Percentiles rank a stretch among this genome's conserved stretches.
These are phyloP conservation scores for Cynaeus angustus DNA, from an alignment of 2,888 invertebrate genomes.

Conservation along the genomic window DNA sequence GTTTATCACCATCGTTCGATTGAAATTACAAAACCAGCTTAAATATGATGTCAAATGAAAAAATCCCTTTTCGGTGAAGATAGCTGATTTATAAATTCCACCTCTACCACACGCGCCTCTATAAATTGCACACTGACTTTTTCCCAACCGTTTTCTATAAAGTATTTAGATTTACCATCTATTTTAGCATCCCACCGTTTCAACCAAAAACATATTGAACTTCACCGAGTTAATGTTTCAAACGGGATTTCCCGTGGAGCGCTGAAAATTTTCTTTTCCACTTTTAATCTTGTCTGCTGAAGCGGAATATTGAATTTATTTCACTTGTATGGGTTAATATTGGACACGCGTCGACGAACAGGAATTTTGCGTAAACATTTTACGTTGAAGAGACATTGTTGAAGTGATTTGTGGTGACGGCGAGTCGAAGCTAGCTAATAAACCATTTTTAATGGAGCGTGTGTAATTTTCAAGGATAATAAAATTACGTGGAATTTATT, in stretches of 20 bases:
- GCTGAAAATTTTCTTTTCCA: slow-evolving; percentile 38
- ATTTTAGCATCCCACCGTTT: slow-evolving; percentile 11
- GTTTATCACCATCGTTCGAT: not conserved
- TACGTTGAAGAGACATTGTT: slow-evolving; percentile 18
- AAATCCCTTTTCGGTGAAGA: not conserved
- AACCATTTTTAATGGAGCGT: slow-evolving; percentile 18
- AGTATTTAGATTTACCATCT: slow-evolving; percentile 22
- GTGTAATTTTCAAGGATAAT: slow-evolving; percentile 17
- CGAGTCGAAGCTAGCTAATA: not conserved
- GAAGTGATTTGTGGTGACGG: slow-evolving; percentile 1
- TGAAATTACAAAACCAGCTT: not conserved
- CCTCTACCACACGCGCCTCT: not conserved
- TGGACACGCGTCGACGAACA: slow-evolving; percentile 16
- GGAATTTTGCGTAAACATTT: slow-evolving; percentile 25
- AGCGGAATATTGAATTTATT: slow-evolving; percentile 39
- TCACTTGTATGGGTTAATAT: slow-evolving; percentile 40
- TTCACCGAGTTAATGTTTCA: slow-evolving; percentile 28
- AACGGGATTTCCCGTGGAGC: slow-evolving; percentile 11
- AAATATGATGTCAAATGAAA: not conserved
- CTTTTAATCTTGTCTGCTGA: slow-evolving; percentile 34
- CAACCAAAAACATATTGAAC: slow-evolving; percentile 26
- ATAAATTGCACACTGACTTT: slow-evolving; percentile 15
- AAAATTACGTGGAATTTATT: slow-evolving; percentile 11
- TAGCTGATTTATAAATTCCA: slow-evolving; percentile 4
- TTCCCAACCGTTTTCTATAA: slow-evolving; percentile 25